These are phyloP conservation scores for Scaptomyza polygonia DNA, from an alignment of 2,888 invertebrate genomes.

Conservation along the genomic window DNA sequence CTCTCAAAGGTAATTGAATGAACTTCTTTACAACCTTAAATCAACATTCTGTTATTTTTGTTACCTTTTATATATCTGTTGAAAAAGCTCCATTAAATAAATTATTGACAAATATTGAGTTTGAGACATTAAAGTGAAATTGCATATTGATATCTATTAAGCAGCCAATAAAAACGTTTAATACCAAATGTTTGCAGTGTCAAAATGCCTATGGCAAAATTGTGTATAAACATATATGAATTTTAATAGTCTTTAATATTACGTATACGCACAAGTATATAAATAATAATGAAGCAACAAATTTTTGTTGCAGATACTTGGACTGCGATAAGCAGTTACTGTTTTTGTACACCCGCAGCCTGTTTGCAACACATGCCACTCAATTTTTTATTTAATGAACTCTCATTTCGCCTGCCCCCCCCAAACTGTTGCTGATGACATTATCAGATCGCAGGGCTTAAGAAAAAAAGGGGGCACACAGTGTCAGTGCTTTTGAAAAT, in stretches of 20 bases:
- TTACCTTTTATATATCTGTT: conserved; percentile 15
- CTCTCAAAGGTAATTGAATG: conserved; percentile 90
- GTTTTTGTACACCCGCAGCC: conserved; percentile 34
- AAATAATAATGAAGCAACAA: conserved; percentile 5
- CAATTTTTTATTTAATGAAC: conserved; percentile 22
- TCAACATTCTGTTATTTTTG: background rate
- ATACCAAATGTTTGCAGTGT: conserved; percentile 31
- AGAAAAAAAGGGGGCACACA: conserved; percentile 13
- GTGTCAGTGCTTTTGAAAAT: conserved; percentile 1
- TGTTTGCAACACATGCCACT: conserved; percentile 16
- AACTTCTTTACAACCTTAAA: conserved; percentile 1
- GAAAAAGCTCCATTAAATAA: conserved; percentile 31
- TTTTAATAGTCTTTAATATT: conserved; percentile 16
- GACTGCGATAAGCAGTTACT: conserved; percentile 15
- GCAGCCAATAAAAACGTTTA: conserved; percentile 32
- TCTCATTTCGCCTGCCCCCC: too few species aligned
- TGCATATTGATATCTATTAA: conserved; percentile 53
- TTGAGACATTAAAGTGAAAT: conserved; percentile 44
- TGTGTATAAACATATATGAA: conserved; percentile 4
- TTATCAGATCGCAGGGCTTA: conserved; percentile 30
- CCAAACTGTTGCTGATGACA: conserved; percentile 30
- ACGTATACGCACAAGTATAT: conserved; percentile 8
- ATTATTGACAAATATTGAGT: conserved; percentile 71
- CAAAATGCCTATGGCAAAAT: conserved; percentile 27
- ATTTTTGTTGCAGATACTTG: conserved; percentile 22